Evolutionary conservation across 2,113 vertebrate species (phyloP).

Genomic region (Ellobius talpinus): DNA sequence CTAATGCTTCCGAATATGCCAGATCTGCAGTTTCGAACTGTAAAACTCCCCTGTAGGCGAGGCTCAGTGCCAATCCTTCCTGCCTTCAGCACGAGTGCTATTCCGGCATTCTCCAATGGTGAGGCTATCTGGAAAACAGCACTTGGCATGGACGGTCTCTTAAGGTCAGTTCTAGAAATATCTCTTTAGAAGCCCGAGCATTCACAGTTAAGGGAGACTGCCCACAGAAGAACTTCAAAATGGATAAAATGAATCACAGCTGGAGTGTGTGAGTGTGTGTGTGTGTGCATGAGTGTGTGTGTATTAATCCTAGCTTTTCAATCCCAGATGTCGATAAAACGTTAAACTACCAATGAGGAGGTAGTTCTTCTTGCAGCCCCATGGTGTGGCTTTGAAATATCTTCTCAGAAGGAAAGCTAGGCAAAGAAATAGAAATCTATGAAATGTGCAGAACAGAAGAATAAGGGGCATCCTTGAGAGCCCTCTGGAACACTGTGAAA

Average conservation of each 20-base stretch:
- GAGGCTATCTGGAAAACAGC: not conserved
- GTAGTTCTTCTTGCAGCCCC: conserved; percentile 37
- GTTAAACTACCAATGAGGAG: conserved; percentile 33
- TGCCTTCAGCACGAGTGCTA: not conserved
- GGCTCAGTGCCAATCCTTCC: not conserved
- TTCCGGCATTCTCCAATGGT: not conserved
- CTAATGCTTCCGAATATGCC: not conserved
- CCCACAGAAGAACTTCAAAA: conserved; percentile 47
- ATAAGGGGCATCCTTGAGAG: conserved; percentile 63
- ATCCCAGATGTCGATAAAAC: not conserved
- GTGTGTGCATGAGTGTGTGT: not conserved
- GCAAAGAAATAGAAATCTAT: conserved; percentile 69
- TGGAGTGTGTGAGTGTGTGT: not conserved
- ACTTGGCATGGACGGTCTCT: not conserved
- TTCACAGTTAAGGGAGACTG: conserved; percentile 19
- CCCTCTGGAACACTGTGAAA: conserved; percentile 58
- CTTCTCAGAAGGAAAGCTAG: conserved; percentile 56
- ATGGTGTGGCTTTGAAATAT: conserved; percentile 72
- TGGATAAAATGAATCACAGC: conserved; percentile 28
- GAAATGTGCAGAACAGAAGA: conserved; percentile 50
- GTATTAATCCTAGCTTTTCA: conserved; percentile 60
- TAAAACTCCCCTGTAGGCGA: not conserved
- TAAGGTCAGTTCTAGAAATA: conserved; percentile 41
- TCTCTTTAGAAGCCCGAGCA: not conserved
- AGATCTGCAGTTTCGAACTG: not conserved